Evolutionary conservation across 2,888 invertebrate genomes (phyloP).

Genomic region (Nomada ferruginata): DNA sequence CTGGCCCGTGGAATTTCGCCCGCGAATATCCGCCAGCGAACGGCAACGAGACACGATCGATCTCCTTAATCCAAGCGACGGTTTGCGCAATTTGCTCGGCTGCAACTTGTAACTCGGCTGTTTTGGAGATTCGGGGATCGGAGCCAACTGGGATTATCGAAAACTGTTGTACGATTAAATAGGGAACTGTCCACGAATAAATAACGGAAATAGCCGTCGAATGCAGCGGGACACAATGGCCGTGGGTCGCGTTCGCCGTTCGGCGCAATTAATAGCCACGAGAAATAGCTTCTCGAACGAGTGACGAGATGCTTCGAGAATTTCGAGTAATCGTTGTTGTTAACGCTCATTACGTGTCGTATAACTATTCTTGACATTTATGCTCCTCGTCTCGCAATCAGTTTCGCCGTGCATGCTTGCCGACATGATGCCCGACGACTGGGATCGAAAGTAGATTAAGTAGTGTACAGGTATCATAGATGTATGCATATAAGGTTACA

Average conservation of each 20-base stretch:
- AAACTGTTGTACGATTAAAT: constrained; percentile 52
- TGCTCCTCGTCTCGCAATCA: neutral
- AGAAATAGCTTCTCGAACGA: neutral
- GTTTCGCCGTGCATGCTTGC: neutral
- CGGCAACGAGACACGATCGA: constrained; percentile 26
- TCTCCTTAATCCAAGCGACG: constrained; percentile 10
- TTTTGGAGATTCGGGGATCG: constrained; percentile 37
- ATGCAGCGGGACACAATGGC: constrained; percentile 43
- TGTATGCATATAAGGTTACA: too few relatives aligned
- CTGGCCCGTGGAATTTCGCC: neutral
- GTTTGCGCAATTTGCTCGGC: constrained; percentile 33
- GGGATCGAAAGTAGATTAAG: too few relatives aligned
- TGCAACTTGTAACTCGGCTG: constrained; percentile 26
- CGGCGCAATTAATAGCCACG: constrained; percentile 16
- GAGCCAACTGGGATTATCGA: constrained; percentile 59
- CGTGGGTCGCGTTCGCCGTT: neutral
- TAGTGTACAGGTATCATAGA: too few relatives aligned
- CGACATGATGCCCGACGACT: too few relatives aligned
- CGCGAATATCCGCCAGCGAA: neutral
- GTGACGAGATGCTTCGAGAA: constrained; percentile 7
- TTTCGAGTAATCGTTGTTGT: neutral
- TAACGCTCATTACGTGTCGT: constrained; percentile 2
- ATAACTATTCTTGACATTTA: neutral
- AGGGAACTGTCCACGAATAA: constrained; percentile 45
- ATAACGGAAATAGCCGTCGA: constrained; percentile 48